These are phyloP conservation scores for Anneissia japonica DNA, from an alignment of 35 echinoderm and acorn worm genomes.

Conservation along the genomic window DNA sequence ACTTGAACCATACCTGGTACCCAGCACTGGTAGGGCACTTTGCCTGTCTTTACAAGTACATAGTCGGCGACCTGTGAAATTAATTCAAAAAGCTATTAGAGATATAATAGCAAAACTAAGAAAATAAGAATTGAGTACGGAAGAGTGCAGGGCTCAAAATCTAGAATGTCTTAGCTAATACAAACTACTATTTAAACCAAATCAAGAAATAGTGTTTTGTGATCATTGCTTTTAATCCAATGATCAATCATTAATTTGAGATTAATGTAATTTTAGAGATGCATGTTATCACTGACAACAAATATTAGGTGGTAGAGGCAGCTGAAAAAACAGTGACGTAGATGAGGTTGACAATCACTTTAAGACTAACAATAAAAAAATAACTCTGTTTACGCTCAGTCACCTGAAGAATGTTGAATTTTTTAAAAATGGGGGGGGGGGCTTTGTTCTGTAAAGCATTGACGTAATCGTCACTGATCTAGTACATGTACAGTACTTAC, in stretches of 20 bases:
- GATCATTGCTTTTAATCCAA: too few relatives aligned
- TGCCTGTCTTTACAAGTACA: constrained; percentile 47
- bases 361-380: not conserved
- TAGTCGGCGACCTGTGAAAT: constrained; percentile 68
- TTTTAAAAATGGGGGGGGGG: not conserved
- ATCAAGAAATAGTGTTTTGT: too few relatives aligned
- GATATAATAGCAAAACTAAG: too few relatives aligned
- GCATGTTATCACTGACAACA: too few relatives aligned
- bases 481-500: constrained; percentile 24
- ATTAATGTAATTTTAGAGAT: too few relatives aligned
- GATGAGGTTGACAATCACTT: not conserved
- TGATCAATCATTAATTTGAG: too few relatives aligned
- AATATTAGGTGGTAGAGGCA: not conserved
- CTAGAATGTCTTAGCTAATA: not conserved
- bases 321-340: not conserved
- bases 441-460: not conserved
- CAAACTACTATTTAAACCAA: not conserved
- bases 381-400: not conserved
- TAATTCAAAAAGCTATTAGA: too few relatives aligned
- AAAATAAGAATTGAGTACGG: not conserved
- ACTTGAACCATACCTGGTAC: constrained; percentile 83
- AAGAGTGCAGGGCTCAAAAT: not conserved
- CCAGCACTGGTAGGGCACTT: constrained; percentile 57
- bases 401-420: not conserved
- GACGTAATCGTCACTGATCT: not conserved